Percentiles rank a stretch among this genome's conserved stretches.
Conservation (phyloP, 2,888 invertebrate genomes). For the Sylvicola cinctus region DNA sequence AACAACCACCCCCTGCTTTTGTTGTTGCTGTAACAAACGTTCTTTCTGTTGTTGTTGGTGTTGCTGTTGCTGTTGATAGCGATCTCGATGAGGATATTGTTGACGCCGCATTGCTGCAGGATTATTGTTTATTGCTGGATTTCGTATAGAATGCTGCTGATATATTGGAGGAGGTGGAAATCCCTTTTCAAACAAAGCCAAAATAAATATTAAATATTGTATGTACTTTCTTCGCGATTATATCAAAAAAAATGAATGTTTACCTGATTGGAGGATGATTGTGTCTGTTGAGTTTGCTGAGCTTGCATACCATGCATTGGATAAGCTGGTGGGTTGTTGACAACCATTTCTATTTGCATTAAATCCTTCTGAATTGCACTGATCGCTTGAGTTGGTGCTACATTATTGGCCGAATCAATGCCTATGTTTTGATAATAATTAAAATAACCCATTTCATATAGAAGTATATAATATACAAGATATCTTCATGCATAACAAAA, state of each 20-base stretch:
- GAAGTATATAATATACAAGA: background rate
- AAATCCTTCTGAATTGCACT: slow-evolving; percentile 77
- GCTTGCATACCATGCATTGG: slow-evolving; percentile 7
- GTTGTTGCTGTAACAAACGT: slow-evolving; percentile 55
- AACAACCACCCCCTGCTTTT: slow-evolving; percentile 60
- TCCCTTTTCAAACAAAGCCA: slow-evolving; percentile 9
- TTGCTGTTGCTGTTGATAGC: slow-evolving; percentile 25
- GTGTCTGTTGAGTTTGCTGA: slow-evolving; percentile 15
- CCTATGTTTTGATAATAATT: background rate
- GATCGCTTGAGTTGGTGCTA: slow-evolving; percentile 34
- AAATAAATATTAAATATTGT: background rate
- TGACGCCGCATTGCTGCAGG: slow-evolving; percentile 3
- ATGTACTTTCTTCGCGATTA: background rate
- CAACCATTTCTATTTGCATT: slow-evolving; percentile 57
- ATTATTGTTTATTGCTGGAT: background rate
- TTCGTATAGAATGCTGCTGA: slow-evolving; percentile 14
- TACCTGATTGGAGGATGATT: background rate
- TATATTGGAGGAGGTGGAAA: slow-evolving; percentile 25
- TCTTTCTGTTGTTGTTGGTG: slow-evolving; percentile 41
- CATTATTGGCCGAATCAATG: background rate
- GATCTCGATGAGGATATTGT: slow-evolving; percentile 5
- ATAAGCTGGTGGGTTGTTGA: slow-evolving; percentile 11
- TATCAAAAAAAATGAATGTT: background rate
- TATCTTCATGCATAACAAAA: too few species aligned
- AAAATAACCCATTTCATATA: background rate